Percentiles rank a stretch among this genome's conserved stretches.
phyloP scores from a whole-genome alignment of 2,888 invertebrate genomes.

The Phrixothrix hirtus region DNA sequence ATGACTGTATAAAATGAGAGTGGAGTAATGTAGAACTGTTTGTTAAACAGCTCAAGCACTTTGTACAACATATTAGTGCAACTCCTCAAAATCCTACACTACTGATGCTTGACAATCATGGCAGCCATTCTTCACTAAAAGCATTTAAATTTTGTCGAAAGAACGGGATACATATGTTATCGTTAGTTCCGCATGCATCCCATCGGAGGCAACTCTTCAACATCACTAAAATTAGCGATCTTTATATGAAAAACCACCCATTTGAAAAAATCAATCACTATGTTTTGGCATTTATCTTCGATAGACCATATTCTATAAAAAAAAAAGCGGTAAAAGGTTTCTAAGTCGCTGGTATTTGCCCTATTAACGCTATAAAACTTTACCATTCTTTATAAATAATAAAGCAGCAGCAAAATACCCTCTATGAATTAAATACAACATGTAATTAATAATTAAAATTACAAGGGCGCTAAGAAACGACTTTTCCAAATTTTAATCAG shows the following conservation, averaged over 20 bases:
- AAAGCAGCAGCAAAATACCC: no score
- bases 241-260: slow-evolving; percentile 6
- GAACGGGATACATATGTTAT: slow-evolving; percentile 30
- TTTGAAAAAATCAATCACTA: slow-evolving; percentile 8
- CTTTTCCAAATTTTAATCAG: no score
- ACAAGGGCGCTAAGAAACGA: no score
- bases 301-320: slow-evolving; percentile 7
- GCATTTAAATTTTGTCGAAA: slow-evolving; percentile 9
- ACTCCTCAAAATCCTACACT: not conserved
- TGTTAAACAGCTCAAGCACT: no score
- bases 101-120: slow-evolving; percentile 1
- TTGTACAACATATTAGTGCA: no score
- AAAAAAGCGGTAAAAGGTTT: not conserved
- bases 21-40: no score
- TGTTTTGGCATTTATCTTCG: slow-evolving; percentile 6
- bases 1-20: no score
- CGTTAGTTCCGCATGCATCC: slow-evolving; percentile 36
- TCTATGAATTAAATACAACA: no score
- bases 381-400: no score
- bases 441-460: no score
- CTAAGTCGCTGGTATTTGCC: slow-evolving; percentile 1
- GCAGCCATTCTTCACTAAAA: not conserved
- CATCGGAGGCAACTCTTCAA: slow-evolving; percentile 36
- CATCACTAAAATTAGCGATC: slow-evolving; percentile 12
- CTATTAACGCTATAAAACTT: no score